Evolutionary conservation across 2,888 invertebrate species (phyloP), one percentile per base, ranked within the genome.

Genomic region (Cinara cedri): DNA sequence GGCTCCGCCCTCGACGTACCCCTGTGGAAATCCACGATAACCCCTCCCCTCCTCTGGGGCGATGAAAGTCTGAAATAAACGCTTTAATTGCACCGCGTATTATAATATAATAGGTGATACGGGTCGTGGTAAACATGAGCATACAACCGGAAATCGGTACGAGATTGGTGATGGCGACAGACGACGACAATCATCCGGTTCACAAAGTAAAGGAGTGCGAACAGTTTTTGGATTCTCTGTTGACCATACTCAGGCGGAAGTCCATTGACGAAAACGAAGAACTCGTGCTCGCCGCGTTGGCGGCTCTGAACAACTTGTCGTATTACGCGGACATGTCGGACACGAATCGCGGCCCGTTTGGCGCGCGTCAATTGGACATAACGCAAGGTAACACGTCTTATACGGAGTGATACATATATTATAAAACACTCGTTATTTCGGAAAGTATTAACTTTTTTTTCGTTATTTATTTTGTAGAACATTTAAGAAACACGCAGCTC

Each of bases 71-170:
- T n/a, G n/a, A n/a, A n/a, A n/a, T n/a, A n/a, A n/a, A n/a, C n/a
- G n/a, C n/a, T n/a, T n/a, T n/a, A n/a, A n/a, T n/a, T n/a, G n/a
- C n/a, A n/a, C n/a, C n/a, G n/a, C n/a, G n/a, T n/a, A n/a, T 34
- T 34, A 34, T 34, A 34, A 34, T 34, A 34, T 34, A 34, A 46
- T 85, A 89, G 91, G 90, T 92, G 62, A 90, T 95, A 19, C 89
- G 95, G 8, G 92, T 95, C n/a, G 87, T 95, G 42, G 95, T 95
- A 3, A 95, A 95, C 84, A 89, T 95, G 85, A 92, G 93, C 81
- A 90, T 95, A 81, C 90, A 92, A 84, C 90, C 91, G 62, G 89
- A 90, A 65, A 93, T 93, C 4, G 95, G 95, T 0, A 88, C 89
- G 54, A 89, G 88, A 1, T 86, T 95, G 82, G 88, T 89, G 21